phyloP scores from a whole-genome alignment of 2,113 vertebrate species.

The Callaeas wilsoni region DNA sequence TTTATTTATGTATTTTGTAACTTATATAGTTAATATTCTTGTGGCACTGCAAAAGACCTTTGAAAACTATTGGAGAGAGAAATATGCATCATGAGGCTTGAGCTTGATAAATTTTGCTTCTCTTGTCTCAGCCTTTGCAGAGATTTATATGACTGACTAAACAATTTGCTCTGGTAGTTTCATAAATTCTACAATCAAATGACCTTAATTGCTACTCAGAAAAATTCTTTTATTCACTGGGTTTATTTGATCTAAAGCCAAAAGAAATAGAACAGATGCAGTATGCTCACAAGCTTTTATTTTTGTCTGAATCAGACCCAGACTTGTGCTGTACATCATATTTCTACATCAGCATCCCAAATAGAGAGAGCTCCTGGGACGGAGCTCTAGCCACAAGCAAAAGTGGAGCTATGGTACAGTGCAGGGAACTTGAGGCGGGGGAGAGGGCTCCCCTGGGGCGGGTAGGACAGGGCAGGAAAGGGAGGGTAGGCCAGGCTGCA shows the following conservation, averaged over 20 bases:
- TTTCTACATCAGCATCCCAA: not conserved
- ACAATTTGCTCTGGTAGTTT: not conserved
- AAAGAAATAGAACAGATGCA: not conserved
- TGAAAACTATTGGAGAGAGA: not conserved
- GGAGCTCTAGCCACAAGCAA: not conserved
- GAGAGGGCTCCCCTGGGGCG: fast-evolving
- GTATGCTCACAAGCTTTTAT: not conserved
- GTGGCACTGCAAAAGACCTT: not conserved
- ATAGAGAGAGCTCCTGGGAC: not conserved
- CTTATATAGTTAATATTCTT: not conserved
- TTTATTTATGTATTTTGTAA: not conserved
- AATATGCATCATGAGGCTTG: not conserved
- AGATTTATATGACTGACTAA: not conserved
- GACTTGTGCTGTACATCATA: fast-evolving
- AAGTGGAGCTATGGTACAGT: fast-evolving
- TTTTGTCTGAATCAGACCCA: not conserved
- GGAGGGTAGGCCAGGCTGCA: fast-evolving
- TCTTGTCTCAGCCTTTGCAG: not conserved
- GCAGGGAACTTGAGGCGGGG: not conserved
- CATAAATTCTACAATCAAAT: not conserved
- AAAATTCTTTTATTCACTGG: not conserved
- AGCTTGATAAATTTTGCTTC: not conserved
- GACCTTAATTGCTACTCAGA: not conserved
- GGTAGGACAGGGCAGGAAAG: not conserved
- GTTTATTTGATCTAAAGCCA: not conserved